Evolutionary conservation across 2,113 vertebrate species (phyloP), one percentile per base, ranked within the genome.

Genomic region (Scophthalmus maximus): DNA sequence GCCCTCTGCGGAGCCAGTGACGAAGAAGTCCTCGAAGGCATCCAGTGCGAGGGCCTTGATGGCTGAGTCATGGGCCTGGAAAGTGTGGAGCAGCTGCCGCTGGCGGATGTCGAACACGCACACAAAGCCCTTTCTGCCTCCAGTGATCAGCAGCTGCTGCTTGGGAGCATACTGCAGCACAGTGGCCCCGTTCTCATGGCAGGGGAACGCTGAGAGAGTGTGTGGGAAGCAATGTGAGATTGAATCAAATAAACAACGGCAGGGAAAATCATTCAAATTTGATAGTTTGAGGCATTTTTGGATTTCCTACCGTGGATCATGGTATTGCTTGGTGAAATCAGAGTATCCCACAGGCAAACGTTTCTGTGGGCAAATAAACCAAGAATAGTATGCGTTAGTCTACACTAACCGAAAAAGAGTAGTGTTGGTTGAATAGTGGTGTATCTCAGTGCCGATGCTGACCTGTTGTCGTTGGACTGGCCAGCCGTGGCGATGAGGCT

Each of bases 401-500:
- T 27, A 50, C 2, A 23, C 20, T 30, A 29, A 56, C 30, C 27
- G 32, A 55, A 15, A 47, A 14, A 29, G 12, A 55, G 25, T 0
- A 2, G 22, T 18, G 5, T 5, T 44, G 12, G 25, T 20, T 32
- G 29, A 14, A 27, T 2, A 3, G 42, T 15, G 11, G 5, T 20
- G 20, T n/a, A 5, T 0, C 9, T 14, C 6, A 9, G 56, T 46
- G n/a, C 22, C 38, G 60, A 60, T 8, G 84, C 85, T 56, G 68
- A 99, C 97, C 97, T 97, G 91, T 95, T 95, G 63, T 99, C 98
- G 53, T 91, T 97, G 89, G 98, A 99, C 76, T 99, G 98, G 76
- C 98, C 98, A 0, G 97, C 95, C 10, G 98, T 98, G 75, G 96
- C 97, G 67, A 99, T 96, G 60, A 99, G 94, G 88, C 97, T 99